A percentile compares a stretch with the other conserved stretches of the same genome.
phyloP scores from a whole-genome alignment of 53 echinoderm and acorn worm species.

The Paracentrotus lividus region DNA sequence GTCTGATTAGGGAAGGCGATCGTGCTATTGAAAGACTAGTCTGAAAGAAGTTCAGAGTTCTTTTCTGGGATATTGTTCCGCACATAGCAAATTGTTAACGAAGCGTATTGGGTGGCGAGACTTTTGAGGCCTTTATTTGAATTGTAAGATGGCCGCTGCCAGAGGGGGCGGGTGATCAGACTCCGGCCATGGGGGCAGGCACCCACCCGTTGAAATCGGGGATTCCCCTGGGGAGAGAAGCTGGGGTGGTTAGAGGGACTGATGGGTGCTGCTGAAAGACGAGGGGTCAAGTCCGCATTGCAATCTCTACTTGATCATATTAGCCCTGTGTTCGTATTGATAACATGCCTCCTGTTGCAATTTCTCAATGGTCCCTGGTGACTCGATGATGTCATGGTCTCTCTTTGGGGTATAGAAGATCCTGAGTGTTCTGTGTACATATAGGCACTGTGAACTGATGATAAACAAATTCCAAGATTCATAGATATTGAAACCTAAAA shows the following conservation, averaged over 20 bases:
- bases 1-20: conserved; percentile 4
- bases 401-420: not conserved
- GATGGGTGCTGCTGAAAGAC: conserved; percentile 48
- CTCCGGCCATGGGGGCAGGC: conserved; percentile 44
- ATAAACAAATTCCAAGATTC: too few relatives aligned
- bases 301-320: conserved; percentile 5
- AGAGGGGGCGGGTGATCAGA: conserved; percentile 33
- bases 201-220: conserved; percentile 48
- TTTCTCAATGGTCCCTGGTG: conserved; percentile 13
- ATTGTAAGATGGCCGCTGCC: not conserved
- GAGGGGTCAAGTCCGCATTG: conserved; percentile 49
- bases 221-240: not conserved
- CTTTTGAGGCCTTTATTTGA: conserved; percentile 13
- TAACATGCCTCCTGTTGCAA: conserved; percentile 39
- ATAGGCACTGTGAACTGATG: too few relatives aligned
- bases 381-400: conserved; percentile 47
- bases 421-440: too few relatives aligned
- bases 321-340: conserved; percentile 1
- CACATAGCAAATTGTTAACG: conserved; percentile 55
- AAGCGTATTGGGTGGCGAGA: conserved; percentile 36
- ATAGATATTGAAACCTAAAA: too few relatives aligned
- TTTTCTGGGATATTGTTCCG: conserved; percentile 15
- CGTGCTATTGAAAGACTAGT: conserved; percentile 4
- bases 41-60: conserved; percentile 3
- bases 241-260: conserved; percentile 48